Percentiles rank a stretch among this genome's conserved stretches.
Evolutionary conservation across 2,113 vertebrate species (phyloP).

Genomic region (Anseranas semipalmata): DNA sequence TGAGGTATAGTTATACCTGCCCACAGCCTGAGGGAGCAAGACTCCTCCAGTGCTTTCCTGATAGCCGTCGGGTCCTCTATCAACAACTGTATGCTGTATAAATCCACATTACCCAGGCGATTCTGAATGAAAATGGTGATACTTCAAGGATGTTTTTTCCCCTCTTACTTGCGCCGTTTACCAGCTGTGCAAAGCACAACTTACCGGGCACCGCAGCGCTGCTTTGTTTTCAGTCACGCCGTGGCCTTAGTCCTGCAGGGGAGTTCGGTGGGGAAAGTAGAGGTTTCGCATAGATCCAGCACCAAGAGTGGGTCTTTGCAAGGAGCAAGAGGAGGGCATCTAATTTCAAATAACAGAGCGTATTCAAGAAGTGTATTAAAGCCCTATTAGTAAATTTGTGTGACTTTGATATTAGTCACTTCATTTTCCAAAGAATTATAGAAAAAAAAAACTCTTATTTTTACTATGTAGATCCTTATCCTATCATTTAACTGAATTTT

Average conservation of each 20-base stretch:
- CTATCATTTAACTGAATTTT: neutral
- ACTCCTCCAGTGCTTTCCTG: neutral
- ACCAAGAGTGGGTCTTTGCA: neutral
- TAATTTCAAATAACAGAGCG: neutral
- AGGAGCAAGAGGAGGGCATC: neutral
- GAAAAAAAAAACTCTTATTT: neutral
- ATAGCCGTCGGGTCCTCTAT: neutral
- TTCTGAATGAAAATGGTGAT: neutral
- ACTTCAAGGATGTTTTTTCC: neutral
- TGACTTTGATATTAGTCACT: neutral
- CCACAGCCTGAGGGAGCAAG: neutral
- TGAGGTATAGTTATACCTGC: conserved; percentile 2
- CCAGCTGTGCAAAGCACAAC: neutral
- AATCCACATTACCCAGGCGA: neutral
- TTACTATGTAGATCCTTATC: neutral
- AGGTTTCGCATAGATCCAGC: neutral
- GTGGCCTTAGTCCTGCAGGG: neutral
- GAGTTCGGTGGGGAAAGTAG: neutral
- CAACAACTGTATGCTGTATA: neutral
- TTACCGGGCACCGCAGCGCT: rapidly evolving
- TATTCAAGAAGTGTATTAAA: neutral
- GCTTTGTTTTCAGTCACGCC: rapidly evolving
- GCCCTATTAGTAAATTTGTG: neutral
- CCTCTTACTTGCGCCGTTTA: neutral
- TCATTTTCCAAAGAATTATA: neutral